Evolutionary conservation across 2,888 invertebrate genomes (phyloP), one percentile per base, ranked within the genome.

Genomic region (Chrysopilus asiliformis): DNA sequence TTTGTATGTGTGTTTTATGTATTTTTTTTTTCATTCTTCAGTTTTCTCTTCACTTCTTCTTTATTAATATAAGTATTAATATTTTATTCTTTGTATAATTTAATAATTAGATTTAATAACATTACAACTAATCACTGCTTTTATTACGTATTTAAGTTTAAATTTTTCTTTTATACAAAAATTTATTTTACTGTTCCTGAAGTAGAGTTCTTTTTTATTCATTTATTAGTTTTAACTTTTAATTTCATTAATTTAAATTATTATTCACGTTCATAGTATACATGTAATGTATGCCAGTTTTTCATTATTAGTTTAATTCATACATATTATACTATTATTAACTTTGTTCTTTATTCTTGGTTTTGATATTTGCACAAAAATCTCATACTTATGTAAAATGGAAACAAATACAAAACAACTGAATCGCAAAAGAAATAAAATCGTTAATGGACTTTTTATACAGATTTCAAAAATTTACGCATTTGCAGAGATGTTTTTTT

Each of bases 211-310:
- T 27, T 32, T 29, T 4, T 34, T 35, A 19, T 34, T 18, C 28
- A 9, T 28, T 34, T 18, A 29, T 32, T 19, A 22, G 10, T 29
- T 32, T 38, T 38, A 13, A 31, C 31, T 17, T 31, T 18, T 29
- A 26, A 32, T 37, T 25, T 30, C 22, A 36, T 36, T 35, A 35
- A 29, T 35, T 36, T 35, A 31, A 13, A 12, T 32, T 9, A 15
- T 31, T 39, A 36, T 38, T 28, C 35, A 32, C 26, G 20, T 36
- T 38, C 36, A 18, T 43, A 46, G 47, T 48, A 46, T 48, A 47
- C 47, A 46, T 45, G 46, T 49, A 44, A 46, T 49, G 47, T 47
- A 46, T 46, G 45, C 47, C 47, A 43, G 41, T 40, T 38, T 34
- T 20, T 33, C 20, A 30, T 36, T 25, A 34, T 31, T 38, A 34